These are phyloP conservation scores for Drosophila neotestacea DNA, from an alignment of 2,888 invertebrate species.

Conservation along the genomic window DNA sequence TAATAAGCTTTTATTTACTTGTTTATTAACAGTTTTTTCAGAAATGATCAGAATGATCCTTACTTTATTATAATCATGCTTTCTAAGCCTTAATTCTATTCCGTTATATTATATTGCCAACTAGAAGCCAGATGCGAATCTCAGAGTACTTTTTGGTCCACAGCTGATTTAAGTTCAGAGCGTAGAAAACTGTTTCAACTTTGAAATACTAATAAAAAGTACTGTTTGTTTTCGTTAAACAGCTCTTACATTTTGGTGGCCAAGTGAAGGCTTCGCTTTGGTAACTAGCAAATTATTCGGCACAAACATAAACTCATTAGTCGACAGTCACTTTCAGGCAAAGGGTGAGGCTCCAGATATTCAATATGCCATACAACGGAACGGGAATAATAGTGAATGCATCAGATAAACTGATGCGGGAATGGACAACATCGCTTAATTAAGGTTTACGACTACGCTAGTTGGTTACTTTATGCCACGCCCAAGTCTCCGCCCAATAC, in stretches of 20 bases:
- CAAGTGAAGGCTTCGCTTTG: constrained; percentile 35
- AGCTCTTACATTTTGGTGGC: constrained; percentile 1
- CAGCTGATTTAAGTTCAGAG: not conserved
- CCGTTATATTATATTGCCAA: too few relatives aligned
- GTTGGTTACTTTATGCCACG: constrained; percentile 23
- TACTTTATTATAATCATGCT: too few relatives aligned
- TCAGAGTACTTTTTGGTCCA: not conserved
- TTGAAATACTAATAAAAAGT: not conserved
- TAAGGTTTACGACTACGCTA: constrained; percentile 58
- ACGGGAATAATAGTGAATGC: constrained; percentile 11
- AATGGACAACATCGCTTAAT: constrained; percentile 59
- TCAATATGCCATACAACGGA: constrained; percentile 53
- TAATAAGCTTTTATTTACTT: too few relatives aligned
- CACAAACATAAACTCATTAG: constrained; percentile 71
- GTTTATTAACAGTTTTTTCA: too few relatives aligned
- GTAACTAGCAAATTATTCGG: constrained; percentile 41
- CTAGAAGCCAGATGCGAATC: too few relatives aligned
- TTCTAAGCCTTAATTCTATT: too few relatives aligned
- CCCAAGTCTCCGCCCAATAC: constrained; percentile 19
- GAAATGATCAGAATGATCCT: too few relatives aligned
- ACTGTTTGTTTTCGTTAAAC: constrained; percentile 1
- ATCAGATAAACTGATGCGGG: constrained; percentile 46
- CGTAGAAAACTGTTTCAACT: not conserved
- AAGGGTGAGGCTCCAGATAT: constrained; percentile 47
- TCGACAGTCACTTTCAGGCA: constrained; percentile 46